These are phyloP conservation scores for Palythoa heliodiscus DNA, from an alignment of 92 coral and sea anemone genomes.

Conservation along the genomic window DNA sequence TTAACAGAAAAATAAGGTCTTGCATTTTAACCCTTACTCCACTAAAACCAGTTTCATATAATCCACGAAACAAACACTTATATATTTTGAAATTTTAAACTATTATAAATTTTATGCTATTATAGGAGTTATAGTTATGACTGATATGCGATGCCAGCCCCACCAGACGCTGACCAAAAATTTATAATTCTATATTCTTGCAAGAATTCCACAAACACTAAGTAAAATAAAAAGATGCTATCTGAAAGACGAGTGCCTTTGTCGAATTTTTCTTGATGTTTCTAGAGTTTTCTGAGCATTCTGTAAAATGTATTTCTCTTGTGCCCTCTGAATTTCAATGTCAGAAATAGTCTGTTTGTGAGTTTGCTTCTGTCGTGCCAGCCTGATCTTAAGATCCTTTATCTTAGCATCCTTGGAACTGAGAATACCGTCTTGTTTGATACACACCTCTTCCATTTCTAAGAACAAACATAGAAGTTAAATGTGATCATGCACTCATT, in stretches of 20 bases:
- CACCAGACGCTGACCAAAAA: too few relatives aligned
- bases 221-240: constrained; percentile 26
- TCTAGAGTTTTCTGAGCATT: constrained; percentile 71
- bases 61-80: too few relatives aligned
- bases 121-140: too few relatives aligned
- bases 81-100: too few relatives aligned
- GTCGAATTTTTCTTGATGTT: constrained; percentile 53
- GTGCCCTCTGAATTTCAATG: constrained; percentile 88
- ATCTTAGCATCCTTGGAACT: constrained; percentile 95
- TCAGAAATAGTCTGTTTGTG: constrained; percentile 90
- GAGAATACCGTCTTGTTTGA: constrained; percentile 88
- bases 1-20: too few relatives aligned
- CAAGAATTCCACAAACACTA: neutral
- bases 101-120: too few relatives aligned
- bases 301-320: constrained; percentile 85
- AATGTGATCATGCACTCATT: neutral
- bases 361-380: constrained; percentile 83
- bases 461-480: constrained; percentile 5
- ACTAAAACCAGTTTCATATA: too few relatives aligned
- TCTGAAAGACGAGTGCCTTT: constrained; percentile 75
- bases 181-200: too few relatives aligned
- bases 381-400: constrained; percentile 82
- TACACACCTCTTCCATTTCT: constrained; percentile 96
- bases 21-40: too few relatives aligned
- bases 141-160: too few relatives aligned